A percentile compares a stretch with the other conserved stretches of the same genome.
phyloP scores from a whole-genome alignment of 2,888 invertebrate species.

The Exocentrus adspersus region DNA sequence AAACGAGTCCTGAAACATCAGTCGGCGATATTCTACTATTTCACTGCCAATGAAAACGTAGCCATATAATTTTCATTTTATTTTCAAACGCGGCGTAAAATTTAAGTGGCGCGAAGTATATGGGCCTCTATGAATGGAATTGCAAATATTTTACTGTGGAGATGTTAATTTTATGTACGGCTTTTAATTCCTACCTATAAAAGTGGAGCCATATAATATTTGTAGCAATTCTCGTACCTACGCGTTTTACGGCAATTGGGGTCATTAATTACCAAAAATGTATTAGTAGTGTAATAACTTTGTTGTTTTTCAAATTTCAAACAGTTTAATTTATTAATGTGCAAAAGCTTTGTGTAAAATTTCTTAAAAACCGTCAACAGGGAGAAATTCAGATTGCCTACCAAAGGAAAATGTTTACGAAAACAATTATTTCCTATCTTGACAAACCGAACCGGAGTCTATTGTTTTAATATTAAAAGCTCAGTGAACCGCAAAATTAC shows the following conservation, averaged over 20 bases:
- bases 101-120: background rate
- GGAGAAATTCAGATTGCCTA: background rate
- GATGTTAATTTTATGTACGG: background rate
- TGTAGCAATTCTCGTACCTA: no score
- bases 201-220: background rate
- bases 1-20: background rate
- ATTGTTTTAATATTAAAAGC: slow-evolving; percentile 5
- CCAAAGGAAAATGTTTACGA: background rate
- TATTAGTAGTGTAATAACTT: no score
- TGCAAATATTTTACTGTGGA: background rate
- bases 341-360: no score
- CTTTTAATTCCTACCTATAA: background rate
- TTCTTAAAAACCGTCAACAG: background rate
- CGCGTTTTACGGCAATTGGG: no score
- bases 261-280: no score
- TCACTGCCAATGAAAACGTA: background rate
- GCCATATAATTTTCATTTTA: background rate
- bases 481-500: background rate
- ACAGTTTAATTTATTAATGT: no score
- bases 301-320: no score
- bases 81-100: background rate
- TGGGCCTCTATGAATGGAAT: background rate
- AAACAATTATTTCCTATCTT: slow-evolving; percentile 1
- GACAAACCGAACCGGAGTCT: background rate
- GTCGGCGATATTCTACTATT: background rate